These are phyloP conservation scores for Tonatia bakeri DNA, from an alignment of 2,113 vertebrate genomes.

Conservation along the genomic window DNA sequence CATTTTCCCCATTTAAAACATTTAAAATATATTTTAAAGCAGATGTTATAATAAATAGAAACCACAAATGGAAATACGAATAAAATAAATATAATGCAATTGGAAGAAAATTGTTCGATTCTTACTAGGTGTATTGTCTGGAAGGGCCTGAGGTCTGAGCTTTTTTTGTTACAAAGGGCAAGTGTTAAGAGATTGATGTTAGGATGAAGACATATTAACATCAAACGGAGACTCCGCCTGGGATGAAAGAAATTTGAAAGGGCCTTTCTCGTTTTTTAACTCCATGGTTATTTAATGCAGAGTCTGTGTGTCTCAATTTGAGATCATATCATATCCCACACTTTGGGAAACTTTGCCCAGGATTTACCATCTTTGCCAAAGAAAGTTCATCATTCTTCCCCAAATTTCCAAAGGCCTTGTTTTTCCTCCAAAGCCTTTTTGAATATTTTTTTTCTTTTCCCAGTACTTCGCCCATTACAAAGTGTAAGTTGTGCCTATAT, in stretches of 20 bases:
- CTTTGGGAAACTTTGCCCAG: background rate
- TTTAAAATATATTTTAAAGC: background rate
- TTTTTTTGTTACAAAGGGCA: conserved; percentile 36
- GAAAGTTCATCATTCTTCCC: background rate
- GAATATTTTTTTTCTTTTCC: background rate
- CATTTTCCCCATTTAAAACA: background rate
- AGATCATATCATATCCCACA: background rate
- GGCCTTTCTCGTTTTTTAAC: conserved; percentile 1
- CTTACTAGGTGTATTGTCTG: background rate
- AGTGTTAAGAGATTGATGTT: conserved; percentile 16
- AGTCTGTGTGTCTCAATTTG: background rate
- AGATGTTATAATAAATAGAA: background rate
- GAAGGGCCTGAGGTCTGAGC: background rate
- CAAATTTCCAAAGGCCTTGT: background rate
- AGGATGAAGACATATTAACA: background rate
- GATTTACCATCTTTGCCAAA: background rate
- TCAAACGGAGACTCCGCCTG: conserved; percentile 1
- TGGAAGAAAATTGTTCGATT: conserved; percentile 10
- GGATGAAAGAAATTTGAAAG: conserved; percentile 52
- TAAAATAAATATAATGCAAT: background rate
- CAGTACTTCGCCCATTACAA: background rate
- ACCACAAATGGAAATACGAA: background rate
- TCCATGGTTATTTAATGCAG: conserved; percentile 34
- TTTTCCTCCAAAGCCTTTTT: background rate
- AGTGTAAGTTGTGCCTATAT: background rate